phyloP scores from a whole-genome alignment of 2,797 vertebrate genomes.

The Cheirogaleus major region DNA sequence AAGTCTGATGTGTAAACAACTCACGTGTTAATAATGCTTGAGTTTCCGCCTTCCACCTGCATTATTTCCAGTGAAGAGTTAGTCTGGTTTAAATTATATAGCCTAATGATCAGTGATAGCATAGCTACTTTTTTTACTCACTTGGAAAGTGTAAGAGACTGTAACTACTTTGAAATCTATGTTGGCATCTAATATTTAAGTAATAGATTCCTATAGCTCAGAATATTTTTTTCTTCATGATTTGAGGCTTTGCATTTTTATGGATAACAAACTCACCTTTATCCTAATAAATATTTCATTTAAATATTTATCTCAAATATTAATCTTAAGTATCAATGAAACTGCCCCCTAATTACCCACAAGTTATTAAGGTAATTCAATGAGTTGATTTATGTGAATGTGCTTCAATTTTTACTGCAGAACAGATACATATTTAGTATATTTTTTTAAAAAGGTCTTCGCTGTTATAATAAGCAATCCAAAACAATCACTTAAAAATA shows the following conservation, averaged over 20 bases:
- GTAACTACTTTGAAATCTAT: neutral
- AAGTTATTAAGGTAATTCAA: neutral
- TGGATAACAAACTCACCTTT: neutral
- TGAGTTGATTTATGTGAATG: slow-evolving; percentile 1
- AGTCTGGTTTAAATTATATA: neutral
- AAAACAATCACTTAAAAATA: slow-evolving; percentile 69
- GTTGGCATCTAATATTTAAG: neutral
- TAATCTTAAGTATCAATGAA: neutral
- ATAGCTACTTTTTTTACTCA: neutral
- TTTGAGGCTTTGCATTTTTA: neutral
- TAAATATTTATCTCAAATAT: slow-evolving; percentile 29
- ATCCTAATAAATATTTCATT: neutral
- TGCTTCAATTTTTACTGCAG: neutral
- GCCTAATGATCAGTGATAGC: neutral
- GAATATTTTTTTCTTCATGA: neutral
- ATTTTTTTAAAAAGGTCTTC: neutral
- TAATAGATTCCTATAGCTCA: neutral
- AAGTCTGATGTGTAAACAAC: slow-evolving; percentile 4
- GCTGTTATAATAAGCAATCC: slow-evolving; percentile 11
- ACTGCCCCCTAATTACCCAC: neutral
- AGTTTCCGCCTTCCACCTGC: neutral
- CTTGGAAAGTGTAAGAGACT: neutral
- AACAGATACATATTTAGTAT: neutral
- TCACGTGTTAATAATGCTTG: neutral
- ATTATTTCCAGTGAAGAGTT: neutral